phyloP scores from a whole-genome alignment of 35 echinoderm and acorn worm genomes.

The Heliocidaris erythrogramma region DNA sequence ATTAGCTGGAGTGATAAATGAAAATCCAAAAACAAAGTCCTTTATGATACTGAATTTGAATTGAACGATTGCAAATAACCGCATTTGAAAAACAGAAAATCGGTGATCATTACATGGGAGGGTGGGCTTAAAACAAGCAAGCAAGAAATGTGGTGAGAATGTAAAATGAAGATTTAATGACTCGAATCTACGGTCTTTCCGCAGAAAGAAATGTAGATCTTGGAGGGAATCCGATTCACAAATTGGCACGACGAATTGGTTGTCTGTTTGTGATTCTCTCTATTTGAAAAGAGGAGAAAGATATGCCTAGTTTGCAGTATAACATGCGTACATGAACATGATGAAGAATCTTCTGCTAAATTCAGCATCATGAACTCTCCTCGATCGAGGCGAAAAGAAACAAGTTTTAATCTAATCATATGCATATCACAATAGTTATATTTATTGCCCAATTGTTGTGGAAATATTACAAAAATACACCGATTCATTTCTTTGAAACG shows the following conservation, averaged over 20 bases:
- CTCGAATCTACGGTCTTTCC: neutral
- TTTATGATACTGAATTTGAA: neutral
- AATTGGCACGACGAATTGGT: neutral
- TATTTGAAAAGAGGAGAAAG: neutral
- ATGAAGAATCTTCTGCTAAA: no score
- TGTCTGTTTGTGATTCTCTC: neutral
- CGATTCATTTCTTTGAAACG: no score
- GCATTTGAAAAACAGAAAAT: neutral
- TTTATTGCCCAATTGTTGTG: no score
- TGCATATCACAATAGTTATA: no score
- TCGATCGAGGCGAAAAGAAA: no score
- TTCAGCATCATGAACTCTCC: no score
- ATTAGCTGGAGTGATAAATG: neutral
- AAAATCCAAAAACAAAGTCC: neutral
- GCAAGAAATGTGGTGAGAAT: neutral
- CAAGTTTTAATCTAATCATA: no score
- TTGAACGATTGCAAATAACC: neutral
- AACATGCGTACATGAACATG: no score
- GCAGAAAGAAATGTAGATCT: neutral
- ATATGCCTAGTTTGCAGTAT: no score
- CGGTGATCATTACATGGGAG: neutral
- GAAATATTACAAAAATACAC: no score
- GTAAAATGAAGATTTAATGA: neutral
- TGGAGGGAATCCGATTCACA: neutral
- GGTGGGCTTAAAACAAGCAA: neutral